phyloP scores from a whole-genome alignment of 2,888 invertebrate species.

The Rugalucina vietnamica region DNA sequence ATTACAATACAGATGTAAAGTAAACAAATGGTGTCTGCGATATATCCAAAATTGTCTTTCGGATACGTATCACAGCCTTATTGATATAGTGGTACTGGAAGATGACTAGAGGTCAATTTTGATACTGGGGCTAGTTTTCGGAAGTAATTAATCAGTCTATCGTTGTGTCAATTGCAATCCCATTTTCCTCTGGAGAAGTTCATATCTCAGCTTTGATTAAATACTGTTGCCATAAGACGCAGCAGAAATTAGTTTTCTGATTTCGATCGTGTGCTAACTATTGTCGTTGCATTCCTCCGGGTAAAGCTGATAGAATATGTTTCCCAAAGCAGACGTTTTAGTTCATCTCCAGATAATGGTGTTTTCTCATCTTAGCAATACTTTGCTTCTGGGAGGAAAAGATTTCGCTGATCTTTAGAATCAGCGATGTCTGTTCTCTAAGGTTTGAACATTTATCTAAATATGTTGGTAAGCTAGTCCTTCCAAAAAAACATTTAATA shows the following conservation, averaged over 20 bases:
- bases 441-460: too few relatives aligned
- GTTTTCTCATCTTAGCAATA: too few relatives aligned
- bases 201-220: not conserved
- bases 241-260: not conserved
- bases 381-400: too few relatives aligned
- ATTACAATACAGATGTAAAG: too few relatives aligned
- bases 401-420: too few relatives aligned
- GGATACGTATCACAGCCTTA: not conserved
- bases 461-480: too few relatives aligned
- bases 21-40: too few relatives aligned
- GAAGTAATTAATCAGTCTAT: not conserved
- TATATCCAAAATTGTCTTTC: too few relatives aligned
- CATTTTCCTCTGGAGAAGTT: not conserved
- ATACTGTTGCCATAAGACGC: not conserved
- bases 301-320: not conserved
- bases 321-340: not conserved
- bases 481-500: too few relatives aligned
- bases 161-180: conserved; percentile 2
- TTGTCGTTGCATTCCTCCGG: not conserved
- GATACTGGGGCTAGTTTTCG: not conserved
- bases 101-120: not conserved
- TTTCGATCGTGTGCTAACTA: not conserved
- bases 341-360: too few relatives aligned
- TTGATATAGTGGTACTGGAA: too few relatives aligned
- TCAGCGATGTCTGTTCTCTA: too few relatives aligned